Evolutionary conservation across 2,113 vertebrate species (phyloP).

Genomic region (Menura novaehollandiae): DNA sequence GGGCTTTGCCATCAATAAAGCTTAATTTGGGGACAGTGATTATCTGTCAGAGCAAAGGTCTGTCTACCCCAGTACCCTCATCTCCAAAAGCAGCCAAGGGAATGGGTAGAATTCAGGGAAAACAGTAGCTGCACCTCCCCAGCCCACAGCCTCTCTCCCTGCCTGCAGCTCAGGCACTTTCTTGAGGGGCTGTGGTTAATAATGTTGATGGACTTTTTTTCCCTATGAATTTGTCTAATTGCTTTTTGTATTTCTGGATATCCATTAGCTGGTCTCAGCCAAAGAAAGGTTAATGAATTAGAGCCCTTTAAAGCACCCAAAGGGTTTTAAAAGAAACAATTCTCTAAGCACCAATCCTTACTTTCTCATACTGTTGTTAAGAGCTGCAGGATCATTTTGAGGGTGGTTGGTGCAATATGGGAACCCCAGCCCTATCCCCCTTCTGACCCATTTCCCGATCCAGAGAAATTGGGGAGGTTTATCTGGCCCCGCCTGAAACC

Average conservation of each 20-base stretch:
- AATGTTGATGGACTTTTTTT: background rate
- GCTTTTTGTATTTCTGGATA: background rate
- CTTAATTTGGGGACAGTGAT: background rate
- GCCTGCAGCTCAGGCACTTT: background rate
- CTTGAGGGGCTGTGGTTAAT: background rate
- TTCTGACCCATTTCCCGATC: background rate
- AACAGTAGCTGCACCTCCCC: background rate
- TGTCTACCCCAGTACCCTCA: background rate
- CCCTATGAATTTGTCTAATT: slow-evolving; percentile 7
- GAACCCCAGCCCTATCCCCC: background rate
- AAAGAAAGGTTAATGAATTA: slow-evolving; percentile 49
- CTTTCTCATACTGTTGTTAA: background rate
- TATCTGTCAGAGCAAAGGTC: background rate
- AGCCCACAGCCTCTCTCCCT: background rate
- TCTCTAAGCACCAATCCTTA: background rate
- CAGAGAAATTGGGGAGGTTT: background rate
- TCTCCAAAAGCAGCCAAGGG: background rate
- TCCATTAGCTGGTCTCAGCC: background rate
- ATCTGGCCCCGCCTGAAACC: background rate
- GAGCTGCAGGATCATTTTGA: background rate
- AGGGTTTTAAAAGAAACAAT: background rate
- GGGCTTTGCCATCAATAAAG: background rate
- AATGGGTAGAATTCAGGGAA: background rate
- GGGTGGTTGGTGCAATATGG: background rate
- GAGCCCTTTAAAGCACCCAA: background rate